Conservation (phyloP, 2,888 invertebrate genomes). For the Pyrrhosoma nymphula region DNA sequence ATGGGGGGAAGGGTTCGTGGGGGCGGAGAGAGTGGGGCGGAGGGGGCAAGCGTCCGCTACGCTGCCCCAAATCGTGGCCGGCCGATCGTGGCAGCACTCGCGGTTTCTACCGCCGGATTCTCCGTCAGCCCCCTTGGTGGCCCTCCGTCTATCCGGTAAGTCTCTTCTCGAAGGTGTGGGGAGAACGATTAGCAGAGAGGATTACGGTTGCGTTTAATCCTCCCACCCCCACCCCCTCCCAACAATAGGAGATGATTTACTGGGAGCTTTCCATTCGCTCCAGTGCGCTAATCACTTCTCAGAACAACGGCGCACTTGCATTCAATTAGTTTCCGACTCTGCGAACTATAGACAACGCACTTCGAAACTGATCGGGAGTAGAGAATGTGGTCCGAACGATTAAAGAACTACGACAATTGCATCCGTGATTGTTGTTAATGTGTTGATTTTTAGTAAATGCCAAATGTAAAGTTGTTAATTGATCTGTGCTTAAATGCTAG, state of each 20-base stretch:
- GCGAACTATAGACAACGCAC: no score
- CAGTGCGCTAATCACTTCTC: no score
- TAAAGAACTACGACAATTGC: no score
- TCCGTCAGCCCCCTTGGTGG: background rate
- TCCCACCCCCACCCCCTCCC: background rate
- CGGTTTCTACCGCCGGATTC: background rate
- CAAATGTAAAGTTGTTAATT: no score
- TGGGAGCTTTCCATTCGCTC: no score
- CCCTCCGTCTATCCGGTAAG: background rate
- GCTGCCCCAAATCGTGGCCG: conserved; percentile 6
- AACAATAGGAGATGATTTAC: background rate
- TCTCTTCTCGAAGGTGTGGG: background rate
- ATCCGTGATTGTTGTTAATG: no score
- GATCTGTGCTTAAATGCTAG: no score
- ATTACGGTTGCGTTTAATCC: background rate
- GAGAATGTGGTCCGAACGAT: no score
- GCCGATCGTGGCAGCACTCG: background rate
- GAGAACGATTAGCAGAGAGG: background rate
- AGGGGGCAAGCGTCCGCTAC: background rate
- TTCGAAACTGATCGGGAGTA: no score
- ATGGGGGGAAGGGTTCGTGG: background rate
- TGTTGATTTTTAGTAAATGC: no score
- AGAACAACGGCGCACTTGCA: no score
- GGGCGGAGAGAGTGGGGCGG: background rate
- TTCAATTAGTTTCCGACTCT: no score